These are phyloP conservation scores for Drosophila subsilvestris DNA, from an alignment of 2,888 invertebrate genomes.

Conservation along the genomic window DNA sequence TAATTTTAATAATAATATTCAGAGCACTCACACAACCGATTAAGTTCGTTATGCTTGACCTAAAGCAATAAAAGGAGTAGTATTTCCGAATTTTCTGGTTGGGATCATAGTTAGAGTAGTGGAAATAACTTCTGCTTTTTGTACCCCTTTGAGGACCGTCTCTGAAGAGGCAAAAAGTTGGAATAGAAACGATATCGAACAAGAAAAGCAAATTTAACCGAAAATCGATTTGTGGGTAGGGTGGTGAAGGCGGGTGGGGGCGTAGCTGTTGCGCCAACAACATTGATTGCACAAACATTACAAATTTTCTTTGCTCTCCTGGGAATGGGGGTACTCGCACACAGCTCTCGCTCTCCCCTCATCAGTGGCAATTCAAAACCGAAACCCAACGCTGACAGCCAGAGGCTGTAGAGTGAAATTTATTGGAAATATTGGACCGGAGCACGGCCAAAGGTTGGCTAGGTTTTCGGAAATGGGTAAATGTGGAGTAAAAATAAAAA, in stretches of 20 bases:
- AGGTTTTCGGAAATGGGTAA: slow-evolving; percentile 8
- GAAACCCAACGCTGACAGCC: slow-evolving; percentile 13
- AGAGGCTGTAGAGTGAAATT: slow-evolving; percentile 25
- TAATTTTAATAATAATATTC: not conserved
- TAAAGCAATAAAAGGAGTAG: not conserved
- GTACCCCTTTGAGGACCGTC: no score
- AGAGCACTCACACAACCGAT: not conserved
- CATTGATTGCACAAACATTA: not conserved
- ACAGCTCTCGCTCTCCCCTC: not conserved
- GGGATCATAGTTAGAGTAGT: no score
- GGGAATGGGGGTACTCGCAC: slow-evolving; percentile 23
- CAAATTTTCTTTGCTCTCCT: not conserved
- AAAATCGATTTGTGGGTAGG: not conserved
- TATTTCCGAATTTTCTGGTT: not conserved
- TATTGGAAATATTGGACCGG: slow-evolving; percentile 38
- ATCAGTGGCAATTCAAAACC: slow-evolving; percentile 10
- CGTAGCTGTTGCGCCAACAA: not conserved
- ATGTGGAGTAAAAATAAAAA: slow-evolving; percentile 16
- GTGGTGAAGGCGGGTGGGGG: not conserved
- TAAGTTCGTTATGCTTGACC: not conserved
- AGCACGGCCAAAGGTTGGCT: slow-evolving; percentile 10
- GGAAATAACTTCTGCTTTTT: no score
- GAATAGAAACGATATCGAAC: not conserved
- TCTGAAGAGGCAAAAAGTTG: not conserved
- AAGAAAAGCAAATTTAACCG: not conserved